Conservation (phyloP, 2,797 vertebrate species). For the Scomberomorus guttatus region DNA sequence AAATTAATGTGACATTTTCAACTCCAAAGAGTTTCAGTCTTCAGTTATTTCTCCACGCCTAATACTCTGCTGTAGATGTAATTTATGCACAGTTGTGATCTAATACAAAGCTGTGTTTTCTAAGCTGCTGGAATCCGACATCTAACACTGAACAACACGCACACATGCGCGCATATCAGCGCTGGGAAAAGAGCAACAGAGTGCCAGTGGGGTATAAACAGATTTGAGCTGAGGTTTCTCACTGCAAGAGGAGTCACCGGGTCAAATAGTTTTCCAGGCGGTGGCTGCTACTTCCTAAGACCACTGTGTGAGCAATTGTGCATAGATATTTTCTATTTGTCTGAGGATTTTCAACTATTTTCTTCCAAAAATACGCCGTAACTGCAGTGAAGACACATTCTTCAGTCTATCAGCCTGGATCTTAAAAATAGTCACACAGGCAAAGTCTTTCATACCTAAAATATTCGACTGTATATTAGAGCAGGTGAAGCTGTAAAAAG, state of each 20-base stretch:
- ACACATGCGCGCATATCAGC: conserved; percentile 55
- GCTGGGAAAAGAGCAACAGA: conserved; percentile 45
- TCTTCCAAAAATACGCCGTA: not conserved
- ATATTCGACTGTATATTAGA: not conserved
- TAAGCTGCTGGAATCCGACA: conserved; percentile 81
- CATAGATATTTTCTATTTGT: not conserved
- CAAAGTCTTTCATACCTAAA: not conserved
- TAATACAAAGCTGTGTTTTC: conserved; percentile 85
- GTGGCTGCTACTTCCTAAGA: not conserved
- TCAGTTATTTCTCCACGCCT: conserved; percentile 73
- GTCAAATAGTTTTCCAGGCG: conserved; percentile 38
- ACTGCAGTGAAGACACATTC: not conserved
- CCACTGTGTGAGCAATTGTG: not conserved
- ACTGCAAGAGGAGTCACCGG: conserved; percentile 20
- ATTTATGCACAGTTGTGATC: conserved; percentile 87
- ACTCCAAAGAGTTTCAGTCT: conserved; percentile 87
- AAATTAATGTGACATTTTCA: conserved; percentile 92
- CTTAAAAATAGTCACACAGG: not conserved
- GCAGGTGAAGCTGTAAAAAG: not conserved
- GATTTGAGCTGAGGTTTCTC: conserved; percentile 41
- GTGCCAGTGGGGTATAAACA: conserved; percentile 36
- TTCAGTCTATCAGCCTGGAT: not conserved
- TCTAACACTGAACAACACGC: conserved; percentile 86
- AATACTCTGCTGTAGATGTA: conserved; percentile 82
- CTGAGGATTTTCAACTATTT: not conserved